Conservation (phyloP, 2,888 invertebrate species). For the Metalampra italica region DNA sequence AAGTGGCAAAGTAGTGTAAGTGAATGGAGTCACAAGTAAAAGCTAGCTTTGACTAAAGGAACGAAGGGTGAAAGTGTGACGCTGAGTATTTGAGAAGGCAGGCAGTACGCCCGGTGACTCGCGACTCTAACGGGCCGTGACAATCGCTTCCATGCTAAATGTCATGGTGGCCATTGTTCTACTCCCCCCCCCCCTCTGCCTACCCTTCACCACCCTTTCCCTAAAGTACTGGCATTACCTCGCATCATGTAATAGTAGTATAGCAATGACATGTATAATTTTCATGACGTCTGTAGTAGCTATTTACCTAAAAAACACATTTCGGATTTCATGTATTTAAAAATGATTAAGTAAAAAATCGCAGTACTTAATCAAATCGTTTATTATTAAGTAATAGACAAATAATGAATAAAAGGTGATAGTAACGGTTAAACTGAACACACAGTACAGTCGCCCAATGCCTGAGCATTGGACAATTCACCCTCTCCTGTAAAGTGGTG, state of each 20-base stretch:
- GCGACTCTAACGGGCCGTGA: conserved; percentile 65
- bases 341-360: no score
- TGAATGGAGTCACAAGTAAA: no score
- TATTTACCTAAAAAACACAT: not conserved
- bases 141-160: conserved; percentile 77
- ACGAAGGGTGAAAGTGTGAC: conserved; percentile 34
- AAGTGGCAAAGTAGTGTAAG: not conserved
- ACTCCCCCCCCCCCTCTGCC: conserved; percentile 32
- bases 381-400: no score
- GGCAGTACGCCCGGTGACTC: conserved; percentile 62
- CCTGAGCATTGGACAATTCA: no score
- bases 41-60: conserved; percentile 8
- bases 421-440: no score
- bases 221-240: conserved; percentile 63
- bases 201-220: conserved; percentile 44
- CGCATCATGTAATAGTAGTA: conserved; percentile 43
- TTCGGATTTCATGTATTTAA: no score
- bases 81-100: conserved; percentile 56
- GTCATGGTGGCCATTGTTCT: conserved; percentile 77
- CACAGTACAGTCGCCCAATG: no score
- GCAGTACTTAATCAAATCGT: no score
- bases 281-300: conserved; percentile 38
- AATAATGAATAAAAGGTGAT: no score
- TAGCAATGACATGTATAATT: conserved; percentile 57
- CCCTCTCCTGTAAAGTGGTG: no score